These are phyloP conservation scores for Chrysomallon squamiferum DNA, from an alignment of 1,140 invertebrate genomes.

Conservation along the genomic window DNA sequence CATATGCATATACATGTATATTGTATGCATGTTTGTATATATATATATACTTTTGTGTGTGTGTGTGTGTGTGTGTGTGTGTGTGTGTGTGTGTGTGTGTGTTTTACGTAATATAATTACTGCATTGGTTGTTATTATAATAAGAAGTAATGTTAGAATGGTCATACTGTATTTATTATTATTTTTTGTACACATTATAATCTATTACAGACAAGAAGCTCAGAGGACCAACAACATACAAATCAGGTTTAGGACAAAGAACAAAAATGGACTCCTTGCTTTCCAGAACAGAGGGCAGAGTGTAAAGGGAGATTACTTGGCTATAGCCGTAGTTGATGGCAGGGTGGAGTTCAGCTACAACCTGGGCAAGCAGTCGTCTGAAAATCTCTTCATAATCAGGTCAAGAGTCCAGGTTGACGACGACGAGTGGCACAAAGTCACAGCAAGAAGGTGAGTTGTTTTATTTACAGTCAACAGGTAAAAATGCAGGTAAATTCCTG, in stretches of 20 bases:
- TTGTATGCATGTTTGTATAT: no score
- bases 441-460: constrained; percentile 58
- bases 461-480: not conserved
- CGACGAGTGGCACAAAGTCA: constrained; percentile 77
- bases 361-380: constrained; percentile 68
- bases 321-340: constrained; percentile 70
- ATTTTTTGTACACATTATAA: no score
- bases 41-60: no score
- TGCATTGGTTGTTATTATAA: no score
- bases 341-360: constrained; percentile 72
- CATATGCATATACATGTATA: no score
- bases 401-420: constrained; percentile 74
- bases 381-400: constrained; percentile 65
- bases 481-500: no score
- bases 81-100: no score
- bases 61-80: no score
- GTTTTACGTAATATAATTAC: no score
- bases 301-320: constrained; percentile 68
- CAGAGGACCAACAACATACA: constrained; percentile 76
- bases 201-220: constrained; percentile 63
- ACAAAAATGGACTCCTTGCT: constrained; percentile 73
- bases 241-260: constrained; percentile 74
- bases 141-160: no score
- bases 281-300: constrained; percentile 72
- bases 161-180: no score